Evolutionary conservation across 2,113 vertebrate genomes (phyloP), one percentile per base, ranked within the genome.

Genomic region (Gobio gobio): DNA sequence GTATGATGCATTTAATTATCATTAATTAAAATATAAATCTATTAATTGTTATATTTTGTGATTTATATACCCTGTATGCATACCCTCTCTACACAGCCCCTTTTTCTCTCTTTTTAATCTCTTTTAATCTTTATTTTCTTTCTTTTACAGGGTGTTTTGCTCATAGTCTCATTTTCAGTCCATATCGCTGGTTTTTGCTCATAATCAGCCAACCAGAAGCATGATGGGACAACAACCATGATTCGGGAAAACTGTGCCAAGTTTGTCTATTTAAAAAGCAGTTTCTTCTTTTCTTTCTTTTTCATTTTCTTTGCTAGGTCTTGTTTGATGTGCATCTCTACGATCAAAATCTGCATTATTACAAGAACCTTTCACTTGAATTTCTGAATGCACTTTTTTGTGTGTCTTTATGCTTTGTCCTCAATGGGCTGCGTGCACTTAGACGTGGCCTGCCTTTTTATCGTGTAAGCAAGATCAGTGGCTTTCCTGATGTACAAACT

Each of bases 211-310:
- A 29, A 63, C 20, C 66, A 77, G 81, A 70, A 80, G 84, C 49
- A 45, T 87, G 85, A 79, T 88, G 76, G 78, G 82, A 88, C 90
- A 85, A 75, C 47, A 77, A 74, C 91, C 89, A 91, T 87, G 91
- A 78, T 76, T 92, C 68, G 88, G 92, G 83, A 93, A 95, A 94
- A 95, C 93, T 94, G 94, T 95, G 94, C 93, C 92, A 93, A 94
- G 88, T 94, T 95, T 94, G 93, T 82, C 93, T 92, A 88, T 91
- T 88, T 91, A 24, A 59, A 64, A 29, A 51, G 45, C 9, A 29
- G 29, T 70, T 14, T 49, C 3, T 40, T 73, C 59, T 73, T 78
- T 83, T 54, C 47, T 40, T 66, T n/a, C 88, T 89, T 92, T 59
- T 85, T 66, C 51, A 4, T 61, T 86, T 36, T 87, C 82, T 84